A percentile compares a stretch with the other conserved stretches of the same genome.
phyloP scores from a whole-genome alignment of 2,888 invertebrate genomes.

The Chloroclysta siterata region DNA sequence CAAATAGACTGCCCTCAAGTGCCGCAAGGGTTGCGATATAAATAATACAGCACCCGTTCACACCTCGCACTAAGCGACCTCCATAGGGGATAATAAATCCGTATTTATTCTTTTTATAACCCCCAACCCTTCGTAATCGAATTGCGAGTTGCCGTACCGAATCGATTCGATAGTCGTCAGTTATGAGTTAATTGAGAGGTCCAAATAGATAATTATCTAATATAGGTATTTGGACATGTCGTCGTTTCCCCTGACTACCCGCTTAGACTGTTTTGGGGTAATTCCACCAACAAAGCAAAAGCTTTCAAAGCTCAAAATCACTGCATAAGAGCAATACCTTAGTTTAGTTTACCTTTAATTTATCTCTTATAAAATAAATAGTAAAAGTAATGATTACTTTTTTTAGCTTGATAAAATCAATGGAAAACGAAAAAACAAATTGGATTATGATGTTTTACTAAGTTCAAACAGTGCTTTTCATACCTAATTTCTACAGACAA shows the following conservation, averaged over 20 bases:
- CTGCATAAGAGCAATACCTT: too few relatives aligned
- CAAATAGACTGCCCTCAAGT: conserved; percentile 76
- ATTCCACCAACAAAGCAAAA: too few relatives aligned
- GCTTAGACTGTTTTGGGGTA: too few relatives aligned
- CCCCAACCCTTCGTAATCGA: conserved; percentile 72
- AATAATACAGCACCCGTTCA: conserved; percentile 81
- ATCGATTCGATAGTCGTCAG: conserved; percentile 65
- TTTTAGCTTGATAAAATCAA: too few relatives aligned
- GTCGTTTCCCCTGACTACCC: background rate
- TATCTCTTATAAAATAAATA: too few relatives aligned
- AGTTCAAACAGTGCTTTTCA: too few relatives aligned
- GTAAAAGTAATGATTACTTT: too few relatives aligned
- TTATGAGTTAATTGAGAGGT: conserved; percentile 34
- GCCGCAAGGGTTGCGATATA: conserved; percentile 59
- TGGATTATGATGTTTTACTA: too few relatives aligned
- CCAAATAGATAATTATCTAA: background rate
- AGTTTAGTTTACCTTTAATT: too few relatives aligned
- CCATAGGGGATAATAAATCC: conserved; percentile 84
- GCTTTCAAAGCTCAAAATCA: too few relatives aligned
- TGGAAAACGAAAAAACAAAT: too few relatives aligned
- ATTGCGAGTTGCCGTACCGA: conserved; percentile 75
- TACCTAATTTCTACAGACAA: too few relatives aligned
- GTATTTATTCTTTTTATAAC: conserved; percentile 83
- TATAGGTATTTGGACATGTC: background rate
- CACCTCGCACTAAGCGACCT: conserved; percentile 77